Percentiles rank a stretch among this genome's conserved stretches.
Conservation (phyloP, 2,888 invertebrate species). For the Teinopalpus imperialis region DNA sequence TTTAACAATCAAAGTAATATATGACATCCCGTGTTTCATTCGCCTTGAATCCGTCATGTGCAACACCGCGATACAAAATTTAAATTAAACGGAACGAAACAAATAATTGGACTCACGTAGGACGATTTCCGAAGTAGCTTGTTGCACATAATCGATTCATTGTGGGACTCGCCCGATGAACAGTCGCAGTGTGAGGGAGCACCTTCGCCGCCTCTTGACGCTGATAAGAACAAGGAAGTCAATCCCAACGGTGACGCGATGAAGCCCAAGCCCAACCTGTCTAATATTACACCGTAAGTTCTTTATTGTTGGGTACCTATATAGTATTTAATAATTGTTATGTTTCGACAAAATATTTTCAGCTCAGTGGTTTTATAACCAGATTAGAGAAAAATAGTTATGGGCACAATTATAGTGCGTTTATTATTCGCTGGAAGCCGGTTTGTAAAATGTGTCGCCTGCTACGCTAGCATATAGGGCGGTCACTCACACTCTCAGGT, state of each 20-base stretch:
- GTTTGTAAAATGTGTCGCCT: too few species aligned
- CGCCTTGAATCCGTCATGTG: conserved; percentile 83
- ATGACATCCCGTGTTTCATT: conserved; percentile 83
- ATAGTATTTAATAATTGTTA: too few species aligned
- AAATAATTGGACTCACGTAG: conserved; percentile 66
- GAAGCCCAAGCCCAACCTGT: conserved; percentile 76
- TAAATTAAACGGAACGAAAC: conserved; percentile 47
- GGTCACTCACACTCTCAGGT: too few species aligned
- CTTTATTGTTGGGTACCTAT: not conserved
- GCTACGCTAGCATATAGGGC: too few species aligned
- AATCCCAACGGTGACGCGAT: conserved; percentile 63
- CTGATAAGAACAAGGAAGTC: conserved; percentile 55
- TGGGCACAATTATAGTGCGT: too few species aligned
- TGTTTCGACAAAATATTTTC: too few species aligned
- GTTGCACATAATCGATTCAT: conserved; percentile 84
- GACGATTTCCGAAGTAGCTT: conserved; percentile 82
- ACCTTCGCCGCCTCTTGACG: conserved; percentile 55
- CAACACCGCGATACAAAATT: conserved; percentile 63
- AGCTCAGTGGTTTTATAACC: too few species aligned
- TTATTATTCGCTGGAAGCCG: too few species aligned
- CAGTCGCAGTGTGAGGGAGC: conserved; percentile 78
- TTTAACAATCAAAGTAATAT: conserved; percentile 77
- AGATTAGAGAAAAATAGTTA: too few species aligned
- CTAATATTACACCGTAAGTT: conserved; percentile 84
- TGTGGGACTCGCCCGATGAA: conserved; percentile 83